Evolutionary conservation across 2,888 invertebrate species (phyloP), one percentile per base, ranked within the genome.

Genomic region (Pasiphila rectangulata): DNA sequence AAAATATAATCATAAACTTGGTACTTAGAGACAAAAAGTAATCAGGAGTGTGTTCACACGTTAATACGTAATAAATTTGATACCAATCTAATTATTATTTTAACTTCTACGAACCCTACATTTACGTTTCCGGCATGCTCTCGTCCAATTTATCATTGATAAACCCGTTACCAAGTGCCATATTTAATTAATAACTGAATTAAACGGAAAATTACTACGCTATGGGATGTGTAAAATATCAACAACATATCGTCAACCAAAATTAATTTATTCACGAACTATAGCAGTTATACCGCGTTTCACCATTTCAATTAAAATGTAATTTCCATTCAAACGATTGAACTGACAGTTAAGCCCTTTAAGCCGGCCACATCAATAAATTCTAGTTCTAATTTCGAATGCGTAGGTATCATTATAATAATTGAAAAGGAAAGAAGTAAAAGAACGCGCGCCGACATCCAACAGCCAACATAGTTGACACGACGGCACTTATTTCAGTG

Each of bases 401-500:
- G 56, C 56, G 58, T 56, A 24, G 48, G 59, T 56, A 24, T 49
- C 60, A 61, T 58, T 57, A 59, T 59, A 58, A 65, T 64, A 64
- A 67, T 63, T 63, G 45, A 45, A 50, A 45, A 32, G 35, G 46
- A 50, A 58, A 53, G 57, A 64, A 57, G 63, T 59, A 61, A 66
- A 63, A 59, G 64, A 61, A 49, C 57, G 58, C 56, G 41, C 61
- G 69, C 64, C 64, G 70, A 69, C 72, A 69, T n/a, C 30, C 32
- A n/a, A n/a, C n/a, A 32, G 66, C 64, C 66, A 63, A 61, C 69
- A 64, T 62, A 68, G 73, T 72, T 73, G 71, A 73, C 74, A 73
- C 72, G 64, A 69, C 72, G 64, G 69, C 77, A 71, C 72, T 72
- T 72, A 74, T 73, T 74, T 68, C 72, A 69, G 70, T 72, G 73